phyloP scores from a whole-genome alignment of 2,113 vertebrate genomes.

The Percopsis transmontana region DNA sequence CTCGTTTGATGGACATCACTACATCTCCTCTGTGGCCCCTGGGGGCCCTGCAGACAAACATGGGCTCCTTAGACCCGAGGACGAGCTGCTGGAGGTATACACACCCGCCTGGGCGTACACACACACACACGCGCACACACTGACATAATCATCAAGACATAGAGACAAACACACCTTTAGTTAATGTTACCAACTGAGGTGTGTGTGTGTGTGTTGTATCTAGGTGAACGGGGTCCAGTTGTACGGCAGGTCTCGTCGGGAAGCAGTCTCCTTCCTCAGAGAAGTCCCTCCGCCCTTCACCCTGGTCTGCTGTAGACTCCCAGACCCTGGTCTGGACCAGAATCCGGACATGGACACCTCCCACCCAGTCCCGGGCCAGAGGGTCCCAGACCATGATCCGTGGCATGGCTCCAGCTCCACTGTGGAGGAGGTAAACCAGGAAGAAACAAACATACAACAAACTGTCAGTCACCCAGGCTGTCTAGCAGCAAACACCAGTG shows the following conservation, averaged over 20 bases:
- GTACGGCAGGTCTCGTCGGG: constrained; percentile 86
- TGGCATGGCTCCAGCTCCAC: constrained; percentile 19
- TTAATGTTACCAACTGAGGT: constrained; percentile 10
- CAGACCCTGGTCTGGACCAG: constrained; percentile 59
- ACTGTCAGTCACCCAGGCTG: too few relatives aligned
- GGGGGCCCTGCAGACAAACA: constrained; percentile 84
- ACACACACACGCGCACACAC: background rate
- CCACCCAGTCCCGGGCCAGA: constrained; percentile 25
- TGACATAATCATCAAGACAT: background rate
- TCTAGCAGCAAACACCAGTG: too few relatives aligned
- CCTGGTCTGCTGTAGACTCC: constrained; percentile 89
- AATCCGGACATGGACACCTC: background rate
- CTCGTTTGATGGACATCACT: constrained; percentile 95
- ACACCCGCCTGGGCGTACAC: background rate
- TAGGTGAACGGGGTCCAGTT: constrained; percentile 92
- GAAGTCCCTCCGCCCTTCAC: constrained; percentile 92
- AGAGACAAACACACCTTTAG: background rate
- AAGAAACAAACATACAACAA: background rate
- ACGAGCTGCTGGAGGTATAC: constrained; percentile 94
- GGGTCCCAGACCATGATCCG: background rate
- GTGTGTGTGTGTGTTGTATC: constrained; percentile 15
- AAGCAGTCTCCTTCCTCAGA: constrained; percentile 90
- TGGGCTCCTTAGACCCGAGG: constrained; percentile 85
- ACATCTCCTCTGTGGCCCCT: constrained; percentile 90
- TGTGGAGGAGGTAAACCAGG: constrained; percentile 65